A percentile compares a stretch with the other conserved stretches of the same genome.
These are phyloP conservation scores for Manduca sexta DNA, from an alignment of 1,140 invertebrate genomes.

Conservation along the genomic window DNA sequence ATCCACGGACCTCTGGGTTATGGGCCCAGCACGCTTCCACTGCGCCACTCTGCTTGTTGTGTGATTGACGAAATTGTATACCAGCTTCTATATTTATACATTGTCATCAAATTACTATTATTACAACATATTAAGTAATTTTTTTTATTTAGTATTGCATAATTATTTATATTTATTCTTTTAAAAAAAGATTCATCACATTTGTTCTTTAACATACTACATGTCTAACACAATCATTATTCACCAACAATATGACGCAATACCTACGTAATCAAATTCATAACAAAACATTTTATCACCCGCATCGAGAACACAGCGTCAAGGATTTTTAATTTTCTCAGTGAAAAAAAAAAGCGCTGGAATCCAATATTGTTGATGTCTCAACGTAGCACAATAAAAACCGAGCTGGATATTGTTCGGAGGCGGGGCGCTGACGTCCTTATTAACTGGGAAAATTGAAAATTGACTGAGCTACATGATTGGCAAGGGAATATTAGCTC, in stretches of 20 bases:
- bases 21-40: constrained; percentile 43
- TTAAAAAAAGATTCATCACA: background rate
- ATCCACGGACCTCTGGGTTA: constrained; percentile 49
- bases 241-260: background rate
- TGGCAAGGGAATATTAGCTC: constrained; percentile 68
- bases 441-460: constrained; percentile 66
- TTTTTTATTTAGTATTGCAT: too few species aligned
- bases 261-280: too few species aligned
- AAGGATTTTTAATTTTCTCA: too few species aligned
- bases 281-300: too few species aligned
- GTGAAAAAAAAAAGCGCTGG: background rate
- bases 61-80: background rate
- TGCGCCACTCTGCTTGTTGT: constrained; percentile 35
- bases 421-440: constrained; percentile 47
- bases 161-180: too few species aligned
- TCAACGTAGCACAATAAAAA: constrained; percentile 29
- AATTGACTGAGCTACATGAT: constrained; percentile 64
- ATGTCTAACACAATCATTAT: background rate
- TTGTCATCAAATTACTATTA: too few species aligned
- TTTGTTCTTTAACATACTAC: background rate
- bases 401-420: constrained; percentile 37
- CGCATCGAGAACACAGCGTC: too few species aligned
- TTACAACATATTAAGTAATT: too few species aligned
- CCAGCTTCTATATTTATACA: too few species aligned
- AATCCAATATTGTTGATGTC: background rate